A percentile compares a stretch with the other conserved stretches of the same genome.
phyloP scores from a whole-genome alignment of 2,888 invertebrate genomes.

The Cheilosia soror region DNA sequence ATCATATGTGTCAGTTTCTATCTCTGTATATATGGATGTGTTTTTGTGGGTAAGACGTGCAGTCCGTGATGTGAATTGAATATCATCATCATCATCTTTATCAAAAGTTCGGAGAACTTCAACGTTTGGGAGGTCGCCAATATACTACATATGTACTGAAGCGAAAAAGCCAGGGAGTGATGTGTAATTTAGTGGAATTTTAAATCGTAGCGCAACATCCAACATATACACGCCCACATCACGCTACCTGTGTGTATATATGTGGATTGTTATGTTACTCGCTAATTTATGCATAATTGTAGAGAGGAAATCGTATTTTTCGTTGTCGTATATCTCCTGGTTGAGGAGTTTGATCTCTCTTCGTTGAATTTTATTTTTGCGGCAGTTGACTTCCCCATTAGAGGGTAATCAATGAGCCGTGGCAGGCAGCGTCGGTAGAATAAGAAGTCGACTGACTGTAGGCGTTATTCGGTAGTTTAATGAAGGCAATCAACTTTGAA shows the following conservation, averaged over 20 bases:
- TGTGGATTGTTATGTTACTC: conserved; percentile 3
- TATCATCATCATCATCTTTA: conserved; percentile 55
- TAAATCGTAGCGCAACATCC: conserved; percentile 56
- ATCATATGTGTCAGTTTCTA: conserved; percentile 51
- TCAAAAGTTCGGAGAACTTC: conserved; percentile 62
- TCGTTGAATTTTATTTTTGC: conserved; percentile 53
- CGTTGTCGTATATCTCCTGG: conserved; percentile 35
- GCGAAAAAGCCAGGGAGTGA: conserved; percentile 22
- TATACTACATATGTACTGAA: conserved; percentile 8
- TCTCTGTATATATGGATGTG: conserved; percentile 18
- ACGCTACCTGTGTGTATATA: conserved; percentile 44
- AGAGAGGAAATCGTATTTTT: conserved; percentile 56
- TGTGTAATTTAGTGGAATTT: conserved; percentile 73
- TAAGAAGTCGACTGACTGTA: conserved; percentile 39
- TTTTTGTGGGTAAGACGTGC: conserved; percentile 65
- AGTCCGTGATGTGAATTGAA: conserved; percentile 73
- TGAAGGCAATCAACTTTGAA: conserved; percentile 63
- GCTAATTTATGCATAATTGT: conserved; percentile 74
- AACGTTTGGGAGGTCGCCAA: conserved; percentile 45
- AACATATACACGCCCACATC: conserved; percentile 60
- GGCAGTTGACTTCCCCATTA: conserved; percentile 40
- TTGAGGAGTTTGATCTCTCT: conserved; percentile 59
- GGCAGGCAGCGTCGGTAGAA: conserved; percentile 28
- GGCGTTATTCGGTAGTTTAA: conserved; percentile 67
- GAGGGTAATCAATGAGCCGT: conserved; percentile 59